Base-by-base conservation (phyloP, 92 coral and sea anemone species). In the Phenganax stokvisi region DNA sequence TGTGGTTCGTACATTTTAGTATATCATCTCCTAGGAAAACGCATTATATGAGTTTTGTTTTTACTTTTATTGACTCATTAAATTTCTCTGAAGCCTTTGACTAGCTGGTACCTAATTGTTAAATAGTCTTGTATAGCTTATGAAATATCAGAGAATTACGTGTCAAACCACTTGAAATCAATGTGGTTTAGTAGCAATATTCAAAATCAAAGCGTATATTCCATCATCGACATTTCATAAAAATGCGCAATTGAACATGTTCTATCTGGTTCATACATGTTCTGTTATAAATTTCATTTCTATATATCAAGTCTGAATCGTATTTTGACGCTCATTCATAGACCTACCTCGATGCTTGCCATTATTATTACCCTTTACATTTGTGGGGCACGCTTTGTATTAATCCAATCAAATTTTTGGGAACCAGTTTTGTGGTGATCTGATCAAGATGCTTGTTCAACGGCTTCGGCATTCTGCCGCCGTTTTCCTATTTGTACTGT, bases 401-500 rank as follows among this genome's bases (percentile, higher is more conserved):
- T 37, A 68, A 68, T 68, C 73, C 73, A 29, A 29, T 68, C 73
- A 68, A 68, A 27, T 30, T 28, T 30, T 68, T 53, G 0, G 17
- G n/a, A 68, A 68, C 6, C n/a, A 68, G 52, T 68, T 10, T 30
- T 68, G 54, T 68, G 37, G 47, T 68, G 31, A 25, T 37, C 73
- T 3, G 53, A 68, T 13, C 54, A 29, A 53, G 53, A n/a, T 68
- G 73, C 73, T 28, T 30, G 37, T 27, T 68, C 73, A 30, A 37
- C 73, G 52, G 73, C 73, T 37, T 30, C n/a, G 54, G 47, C 73
- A 20, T 68, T 68, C 73, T 68, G 52, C 53, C 73, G 73, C 53
- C 53, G 53, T 30, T 20, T 8, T 68, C 9, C 13, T 30, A 10
- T 9, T 6, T 27, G 73, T 25, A 68, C 47, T 37, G 73, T n/a